Percentiles rank a stretch among this genome's conserved stretches.
Evolutionary conservation across 1,140 invertebrate genomes (phyloP).

Genomic region (Wasmannia auropunctata): DNA sequence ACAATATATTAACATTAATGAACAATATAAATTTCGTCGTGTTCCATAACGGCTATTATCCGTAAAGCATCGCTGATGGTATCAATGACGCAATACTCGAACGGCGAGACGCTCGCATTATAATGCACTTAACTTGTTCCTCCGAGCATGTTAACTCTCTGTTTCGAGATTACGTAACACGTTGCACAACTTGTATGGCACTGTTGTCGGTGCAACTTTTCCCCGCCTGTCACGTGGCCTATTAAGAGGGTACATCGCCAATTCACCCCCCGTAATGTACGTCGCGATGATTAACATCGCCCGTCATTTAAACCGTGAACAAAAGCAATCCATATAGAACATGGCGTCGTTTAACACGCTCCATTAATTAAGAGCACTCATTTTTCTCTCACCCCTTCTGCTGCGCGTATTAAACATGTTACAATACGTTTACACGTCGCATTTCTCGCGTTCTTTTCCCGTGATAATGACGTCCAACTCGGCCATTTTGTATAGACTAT

Average conservation of each 20-base stretch:
- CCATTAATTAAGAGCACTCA: slow-evolving; percentile 47
- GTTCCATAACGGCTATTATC: slow-evolving; percentile 25
- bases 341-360: slow-evolving; percentile 34
- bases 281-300: slow-evolving; percentile 51
- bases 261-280: slow-evolving; percentile 40
- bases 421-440: background rate
- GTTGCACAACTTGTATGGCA: slow-evolving; percentile 53
- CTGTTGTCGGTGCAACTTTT: slow-evolving; percentile 52
- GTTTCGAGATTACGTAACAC: slow-evolving; percentile 61
- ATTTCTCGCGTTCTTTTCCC: background rate
- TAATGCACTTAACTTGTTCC: slow-evolving; percentile 62
- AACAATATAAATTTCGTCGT: slow-evolving; percentile 41
- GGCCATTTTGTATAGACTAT: background rate
- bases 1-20: slow-evolving; percentile 40
- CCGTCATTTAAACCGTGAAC: slow-evolving; percentile 60
- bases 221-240: slow-evolving; percentile 45
- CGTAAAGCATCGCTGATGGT: slow-evolving; percentile 23
- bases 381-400: background rate
- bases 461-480: background rate
- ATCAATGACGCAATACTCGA: slow-evolving; percentile 40
- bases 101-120: slow-evolving; percentile 18
- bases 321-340: slow-evolving; percentile 46
- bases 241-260: slow-evolving; percentile 55
- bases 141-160: slow-evolving; percentile 66
- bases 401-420: slow-evolving; percentile 5